Evolutionary conservation across 2,888 invertebrate genomes (phyloP).

Genomic region (Dione vanillae): DNA sequence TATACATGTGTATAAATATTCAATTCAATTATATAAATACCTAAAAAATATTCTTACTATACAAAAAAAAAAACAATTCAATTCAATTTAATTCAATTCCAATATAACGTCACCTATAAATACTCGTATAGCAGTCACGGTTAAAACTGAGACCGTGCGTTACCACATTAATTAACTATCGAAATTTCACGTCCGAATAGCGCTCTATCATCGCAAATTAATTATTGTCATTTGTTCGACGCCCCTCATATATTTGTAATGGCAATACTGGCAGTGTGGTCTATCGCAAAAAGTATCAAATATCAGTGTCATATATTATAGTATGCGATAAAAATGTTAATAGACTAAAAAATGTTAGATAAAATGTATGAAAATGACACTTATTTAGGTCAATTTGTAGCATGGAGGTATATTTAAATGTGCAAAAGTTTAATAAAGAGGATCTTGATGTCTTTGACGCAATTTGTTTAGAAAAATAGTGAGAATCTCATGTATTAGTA

Average conservation of each 20-base stretch:
- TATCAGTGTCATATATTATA: conserved; percentile 30
- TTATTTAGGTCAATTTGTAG: too few species aligned
- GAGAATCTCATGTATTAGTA: too few species aligned
- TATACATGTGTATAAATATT: too few species aligned
- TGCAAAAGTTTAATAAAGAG: too few species aligned
- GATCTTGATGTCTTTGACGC: too few species aligned
- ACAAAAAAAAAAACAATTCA: background rate
- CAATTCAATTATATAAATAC: too few species aligned
- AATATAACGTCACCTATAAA: background rate
- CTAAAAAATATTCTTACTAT: too few species aligned
- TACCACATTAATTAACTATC: conserved; percentile 27
- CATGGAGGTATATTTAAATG: too few species aligned
- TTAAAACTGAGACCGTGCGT: background rate
- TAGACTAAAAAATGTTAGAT: too few species aligned
- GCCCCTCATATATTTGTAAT: conserved; percentile 40
- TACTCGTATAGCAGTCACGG: background rate
- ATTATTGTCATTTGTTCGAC: conserved; percentile 38
- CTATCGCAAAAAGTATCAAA: conserved; percentile 44
- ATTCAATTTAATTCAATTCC: background rate
- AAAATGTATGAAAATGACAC: too few species aligned
- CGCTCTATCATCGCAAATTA: conserved; percentile 28
- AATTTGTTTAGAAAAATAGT: too few species aligned
- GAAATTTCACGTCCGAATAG: conserved; percentile 19
- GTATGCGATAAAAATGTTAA: conserved; percentile 22
- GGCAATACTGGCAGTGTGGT: conserved; percentile 38